Base-by-base conservation (phyloP, 2,113 vertebrate genomes). In the Sylvilagus bachmani region DNA sequence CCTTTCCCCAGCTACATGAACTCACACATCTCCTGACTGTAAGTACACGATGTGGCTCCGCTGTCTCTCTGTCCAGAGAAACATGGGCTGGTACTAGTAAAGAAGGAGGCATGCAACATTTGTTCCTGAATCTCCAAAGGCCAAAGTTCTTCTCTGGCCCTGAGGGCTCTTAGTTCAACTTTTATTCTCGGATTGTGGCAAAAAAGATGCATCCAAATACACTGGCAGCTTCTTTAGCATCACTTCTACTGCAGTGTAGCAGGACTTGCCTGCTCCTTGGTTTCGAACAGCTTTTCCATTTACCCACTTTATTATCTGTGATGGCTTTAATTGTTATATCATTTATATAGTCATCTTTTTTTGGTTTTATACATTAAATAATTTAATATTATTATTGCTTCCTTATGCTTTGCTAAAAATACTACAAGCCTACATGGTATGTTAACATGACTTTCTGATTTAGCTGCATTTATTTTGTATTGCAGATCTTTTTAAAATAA, bases 381-480 rank as follows among this genome's bases (percentile, higher is more conserved):
- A 27, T 0, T 70, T 31, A 17, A 58, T 71, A 67, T 73, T 64
- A 55, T 62, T 78, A 66, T 58, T 82, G 17, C 90, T 86, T 90
- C 33, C 55, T 61, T 87, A 78, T 66, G n/a, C 64, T 51, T 78
- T 62, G 7, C 61, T 51, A 92, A 77, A 90, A 22, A 38, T 70
- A 77, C 53, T 33, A 53, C 9, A 74, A 61, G 44, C 21, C 71
- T 62, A 36, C 12, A 38, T 93, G 67, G 19, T 74, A 87, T n/a
- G 90, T 67, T 84, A 90, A 89, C 71, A 80, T 24, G 33, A 74
- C 7, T 25, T 89, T 81, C 69, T 91, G 66, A 73, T 81, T 75
- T 44, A 86, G 75, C 7, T 55, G 55, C 1, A 33, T 69, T 33
- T 55, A 49, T 84, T 95, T 69, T 55, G 77, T 21, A 27, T 64